Evolutionary conservation across 2,888 invertebrate genomes (phyloP), one percentile per base, ranked within the genome.

Genomic region (Hoplodrina blanda): DNA sequence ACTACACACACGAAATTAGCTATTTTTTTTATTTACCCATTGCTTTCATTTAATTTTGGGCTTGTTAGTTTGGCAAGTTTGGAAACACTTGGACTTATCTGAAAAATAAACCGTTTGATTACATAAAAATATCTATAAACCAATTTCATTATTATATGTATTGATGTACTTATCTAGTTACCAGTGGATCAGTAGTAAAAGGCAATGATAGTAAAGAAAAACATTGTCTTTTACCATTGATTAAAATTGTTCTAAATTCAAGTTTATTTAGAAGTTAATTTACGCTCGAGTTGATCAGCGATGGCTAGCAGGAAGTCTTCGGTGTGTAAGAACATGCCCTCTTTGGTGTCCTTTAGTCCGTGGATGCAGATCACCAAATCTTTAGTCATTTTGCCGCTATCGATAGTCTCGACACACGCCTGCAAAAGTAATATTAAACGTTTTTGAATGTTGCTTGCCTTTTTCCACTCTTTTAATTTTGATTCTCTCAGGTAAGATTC

Each of bases 361-460:
- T 98, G 97, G 89, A 99, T 98, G 89, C 98, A 98, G 74, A 97
- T 98, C 20, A 98, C 98, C 86, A 99, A 96, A 95, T 99, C 98
- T 94, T 98, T 99, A 19, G 98, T 99, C 97, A 98, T 97, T 89
- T 98, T 97, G 53, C 98, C 98, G 73, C 97, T 95, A 90, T 98
- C 97, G 11, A 99, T 97, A 79, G 97, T 97, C 85, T 98, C 98
- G 3, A 98, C 97, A 91, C 98, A 99, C 0, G 98, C 98, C 92
- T 96, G 91, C 30, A 90, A 90, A 88, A 50, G 6, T 11, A 25
- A 52, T 8, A 41, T 41, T 11, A 0, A 49, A 54, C 6, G 4
- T 49, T 73, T 41, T 60, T 49, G 17, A 7, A 73, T 61, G 55
- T 54, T 41, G 41, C 1, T 76, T 54, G 13, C 19, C 17, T 53